Evolutionary conservation across 2,888 invertebrate species (phyloP).

Genomic region (Brachyopa scutellaris): DNA sequence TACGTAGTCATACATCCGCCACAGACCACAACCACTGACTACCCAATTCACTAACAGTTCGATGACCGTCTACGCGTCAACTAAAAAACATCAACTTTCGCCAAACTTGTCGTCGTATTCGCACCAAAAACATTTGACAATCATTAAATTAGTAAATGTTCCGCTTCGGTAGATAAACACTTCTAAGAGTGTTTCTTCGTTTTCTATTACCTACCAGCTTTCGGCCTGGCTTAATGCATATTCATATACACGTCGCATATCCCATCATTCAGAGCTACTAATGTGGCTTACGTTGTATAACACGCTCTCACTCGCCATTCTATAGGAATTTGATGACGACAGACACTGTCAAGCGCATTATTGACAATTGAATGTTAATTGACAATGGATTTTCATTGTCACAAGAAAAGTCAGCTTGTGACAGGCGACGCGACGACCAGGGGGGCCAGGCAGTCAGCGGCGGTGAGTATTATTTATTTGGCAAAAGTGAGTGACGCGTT

Average conservation of each 20-base stretch:
- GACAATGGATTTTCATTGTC: constrained; percentile 8
- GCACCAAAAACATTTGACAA: constrained; percentile 18
- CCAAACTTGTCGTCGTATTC: background rate
- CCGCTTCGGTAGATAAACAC: background rate
- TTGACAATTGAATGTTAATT: constrained; percentile 14
- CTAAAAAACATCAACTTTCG: constrained; percentile 3
- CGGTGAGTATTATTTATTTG: background rate
- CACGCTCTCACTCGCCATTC: constrained; percentile 10
- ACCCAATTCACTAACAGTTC: background rate
- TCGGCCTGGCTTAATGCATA: background rate
- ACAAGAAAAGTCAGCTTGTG: background rate
- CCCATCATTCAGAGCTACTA: background rate
- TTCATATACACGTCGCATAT: background rate
- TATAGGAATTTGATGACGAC: constrained; percentile 15
- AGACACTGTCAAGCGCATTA: constrained; percentile 8
- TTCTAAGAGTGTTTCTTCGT: background rate
- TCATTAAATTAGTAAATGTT: constrained; percentile 7
- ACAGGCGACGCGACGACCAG: too few species aligned
- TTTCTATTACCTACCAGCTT: background rate
- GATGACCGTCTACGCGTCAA: background rate
- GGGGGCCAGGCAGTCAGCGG: too few species aligned
- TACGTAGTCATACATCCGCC: too few species aligned
- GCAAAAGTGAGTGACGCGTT: background rate
- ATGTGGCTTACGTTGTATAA: constrained; percentile 1
- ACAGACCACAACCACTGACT: background rate